A percentile compares a stretch with the other conserved stretches of the same genome.
Evolutionary conservation across 2,113 vertebrate species (phyloP).

Genomic region (Dasyurus viverrinus): DNA sequence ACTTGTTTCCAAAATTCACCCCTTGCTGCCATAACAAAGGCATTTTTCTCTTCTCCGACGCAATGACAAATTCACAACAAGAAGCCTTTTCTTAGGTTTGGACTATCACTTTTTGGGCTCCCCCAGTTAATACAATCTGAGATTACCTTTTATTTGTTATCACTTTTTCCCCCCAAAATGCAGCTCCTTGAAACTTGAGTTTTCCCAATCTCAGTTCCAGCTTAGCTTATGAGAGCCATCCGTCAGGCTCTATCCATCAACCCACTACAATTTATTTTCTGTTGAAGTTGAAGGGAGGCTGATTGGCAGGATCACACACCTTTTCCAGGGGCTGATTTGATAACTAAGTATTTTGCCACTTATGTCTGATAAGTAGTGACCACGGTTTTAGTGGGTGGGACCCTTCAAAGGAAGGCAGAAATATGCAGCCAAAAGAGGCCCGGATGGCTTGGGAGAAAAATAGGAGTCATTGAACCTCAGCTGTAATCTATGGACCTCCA

Average conservation of each 20-base stretch:
- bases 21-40: constrained; percentile 84
- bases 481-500: background rate
- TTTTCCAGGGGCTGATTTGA: background rate
- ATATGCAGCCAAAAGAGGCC: background rate
- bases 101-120: constrained; percentile 81
- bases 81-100: constrained; percentile 82
- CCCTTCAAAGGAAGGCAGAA: background rate
- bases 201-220: constrained; percentile 68
- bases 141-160: constrained; percentile 81
- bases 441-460: background rate
- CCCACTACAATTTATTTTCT: background rate
- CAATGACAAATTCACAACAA: constrained; percentile 84
- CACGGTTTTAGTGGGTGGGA: background rate
- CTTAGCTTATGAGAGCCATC: constrained; percentile 43
- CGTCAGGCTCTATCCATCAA: background rate
- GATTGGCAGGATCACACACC: constrained; percentile 32
- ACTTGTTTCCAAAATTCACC: constrained; percentile 84
- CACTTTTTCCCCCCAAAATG: constrained; percentile 53
- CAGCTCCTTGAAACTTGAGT: constrained; percentile 72
- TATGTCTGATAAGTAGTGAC: background rate
- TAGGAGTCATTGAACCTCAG: background rate
- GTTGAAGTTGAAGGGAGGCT: constrained; percentile 45
- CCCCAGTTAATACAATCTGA: constrained; percentile 80
- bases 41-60: constrained; percentile 76
- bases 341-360: background rate